Evolutionary conservation across 2,113 vertebrate species (phyloP), one percentile per base, ranked within the genome.

Genomic region (Nannospalax galili): DNA sequence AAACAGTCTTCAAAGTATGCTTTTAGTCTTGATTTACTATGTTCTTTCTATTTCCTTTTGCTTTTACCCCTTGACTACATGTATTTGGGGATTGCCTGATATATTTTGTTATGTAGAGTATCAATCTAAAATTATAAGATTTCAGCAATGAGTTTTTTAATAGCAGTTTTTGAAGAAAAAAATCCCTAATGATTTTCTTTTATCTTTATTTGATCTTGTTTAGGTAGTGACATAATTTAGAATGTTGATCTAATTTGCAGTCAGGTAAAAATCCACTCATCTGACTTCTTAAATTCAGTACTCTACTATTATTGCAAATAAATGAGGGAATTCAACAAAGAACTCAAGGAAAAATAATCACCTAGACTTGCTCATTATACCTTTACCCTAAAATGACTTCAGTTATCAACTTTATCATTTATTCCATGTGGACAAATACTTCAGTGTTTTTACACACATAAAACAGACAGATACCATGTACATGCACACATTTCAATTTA

Each of bases 401-500:
- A 87, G 6, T 78, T 84, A 17, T 94, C n/a, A 91, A 64, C n/a
- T 88, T 81, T 84, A 67, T 32, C 37, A 65, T 30, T 67, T 62
- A 32, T 72, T 20, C 82, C 7, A 35, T n/a, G n/a, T 22, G 40
- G 5, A 60, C 9, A 74, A 86, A 45, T 65, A 10, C 1, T 91
- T 92, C 37, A 90, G 81, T 64, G 16, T 16, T 22, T 79, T 94
- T 84, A 58, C 9, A 79, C 70, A 45, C 26, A 85, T 14, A 52
- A 64, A 16, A 35, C 35, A 52, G 32, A 58, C 30, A 73, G 65
- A 58, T 16, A 35, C 14, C 8, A 80, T 60, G 2, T 28, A 58
- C 26, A 88, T 8, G 1, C 7, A n/a, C 69, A 93, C 14, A 88
- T 64, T 89, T 84, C 93, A 84, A 95, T 30, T 42, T 96, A 92